These are phyloP conservation scores for Perccottus glenii DNA, from an alignment of 2,113 vertebrate genomes.

Conservation along the genomic window DNA sequence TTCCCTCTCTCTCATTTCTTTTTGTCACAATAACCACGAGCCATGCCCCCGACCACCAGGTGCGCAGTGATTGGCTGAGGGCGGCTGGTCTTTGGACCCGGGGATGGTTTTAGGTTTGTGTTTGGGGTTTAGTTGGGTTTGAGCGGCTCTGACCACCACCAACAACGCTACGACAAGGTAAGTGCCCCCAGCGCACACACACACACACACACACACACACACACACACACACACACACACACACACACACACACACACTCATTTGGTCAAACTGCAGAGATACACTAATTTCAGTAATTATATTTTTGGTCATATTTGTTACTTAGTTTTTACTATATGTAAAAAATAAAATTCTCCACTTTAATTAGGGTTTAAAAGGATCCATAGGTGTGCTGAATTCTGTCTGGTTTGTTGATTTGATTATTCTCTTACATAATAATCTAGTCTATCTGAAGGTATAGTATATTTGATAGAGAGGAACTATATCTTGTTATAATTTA, in stretches of 20 bases:
- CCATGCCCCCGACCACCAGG: background rate
- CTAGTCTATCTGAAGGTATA: too few relatives aligned
- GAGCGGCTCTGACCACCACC: constrained; percentile 61
- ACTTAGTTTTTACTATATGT: too few relatives aligned
- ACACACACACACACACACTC: constrained; percentile 10
- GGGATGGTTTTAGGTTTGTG: constrained; percentile 43
- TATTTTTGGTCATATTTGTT: too few relatives aligned
- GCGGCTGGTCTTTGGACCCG: constrained; percentile 39
- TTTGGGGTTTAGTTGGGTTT: constrained; percentile 65
- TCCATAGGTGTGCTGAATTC: too few relatives aligned
- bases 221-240: constrained; percentile 12
- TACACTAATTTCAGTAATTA: too few relatives aligned
- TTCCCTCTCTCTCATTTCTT: constrained; percentile 36
- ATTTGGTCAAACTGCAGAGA: background rate
- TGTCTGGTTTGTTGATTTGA: too few relatives aligned
- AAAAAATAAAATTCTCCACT: too few relatives aligned
- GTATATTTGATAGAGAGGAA: too few relatives aligned
- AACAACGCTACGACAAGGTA: constrained; percentile 50
- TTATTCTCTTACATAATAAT: too few relatives aligned
- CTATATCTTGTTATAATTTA: too few relatives aligned
- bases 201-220: constrained; percentile 12
- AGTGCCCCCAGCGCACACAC: constrained; percentile 39
- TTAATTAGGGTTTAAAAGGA: too few relatives aligned
- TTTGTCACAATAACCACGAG: constrained; percentile 19
- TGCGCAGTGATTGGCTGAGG: constrained; percentile 45